Evolutionary conservation across 2,797 vertebrate genomes (phyloP).

Genomic region (Phataginus tetradactyla): DNA sequence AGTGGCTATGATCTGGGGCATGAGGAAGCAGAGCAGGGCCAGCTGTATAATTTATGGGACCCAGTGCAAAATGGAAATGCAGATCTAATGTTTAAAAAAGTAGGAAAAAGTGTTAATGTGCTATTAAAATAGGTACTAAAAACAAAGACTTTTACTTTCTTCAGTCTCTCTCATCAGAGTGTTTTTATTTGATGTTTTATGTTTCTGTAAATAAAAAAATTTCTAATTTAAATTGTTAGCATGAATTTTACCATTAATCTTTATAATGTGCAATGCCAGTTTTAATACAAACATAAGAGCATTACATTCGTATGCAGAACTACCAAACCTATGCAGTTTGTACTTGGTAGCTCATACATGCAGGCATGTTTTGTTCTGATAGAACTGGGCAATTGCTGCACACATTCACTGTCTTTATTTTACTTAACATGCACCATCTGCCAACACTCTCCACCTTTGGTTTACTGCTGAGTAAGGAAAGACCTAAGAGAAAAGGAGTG

Average conservation of each 20-base stretch:
- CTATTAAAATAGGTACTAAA: background rate
- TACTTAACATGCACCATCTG: background rate
- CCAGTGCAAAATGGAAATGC: background rate
- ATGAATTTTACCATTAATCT: background rate
- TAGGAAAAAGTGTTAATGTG: background rate
- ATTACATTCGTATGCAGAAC: background rate
- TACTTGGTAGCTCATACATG: background rate
- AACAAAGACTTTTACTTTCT: background rate
- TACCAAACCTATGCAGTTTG: background rate
- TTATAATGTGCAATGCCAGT: background rate
- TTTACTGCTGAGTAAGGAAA: background rate
- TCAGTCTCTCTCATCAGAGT: background rate
- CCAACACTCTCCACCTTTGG: background rate
- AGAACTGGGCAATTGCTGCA: background rate
- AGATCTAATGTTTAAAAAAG: background rate
- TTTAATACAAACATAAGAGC: background rate
- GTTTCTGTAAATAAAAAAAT: constrained; percentile 34
- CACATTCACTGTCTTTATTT: background rate
- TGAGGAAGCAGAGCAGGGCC: background rate
- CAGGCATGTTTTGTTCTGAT: background rate
- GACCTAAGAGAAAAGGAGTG: background rate
- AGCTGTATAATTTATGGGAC: background rate
- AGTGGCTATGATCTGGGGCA: background rate
- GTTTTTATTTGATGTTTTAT: constrained; percentile 27
- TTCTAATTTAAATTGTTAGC: background rate